These are phyloP conservation scores for Galbula dea DNA, from an alignment of 2,113 vertebrate species.

Conservation along the genomic window DNA sequence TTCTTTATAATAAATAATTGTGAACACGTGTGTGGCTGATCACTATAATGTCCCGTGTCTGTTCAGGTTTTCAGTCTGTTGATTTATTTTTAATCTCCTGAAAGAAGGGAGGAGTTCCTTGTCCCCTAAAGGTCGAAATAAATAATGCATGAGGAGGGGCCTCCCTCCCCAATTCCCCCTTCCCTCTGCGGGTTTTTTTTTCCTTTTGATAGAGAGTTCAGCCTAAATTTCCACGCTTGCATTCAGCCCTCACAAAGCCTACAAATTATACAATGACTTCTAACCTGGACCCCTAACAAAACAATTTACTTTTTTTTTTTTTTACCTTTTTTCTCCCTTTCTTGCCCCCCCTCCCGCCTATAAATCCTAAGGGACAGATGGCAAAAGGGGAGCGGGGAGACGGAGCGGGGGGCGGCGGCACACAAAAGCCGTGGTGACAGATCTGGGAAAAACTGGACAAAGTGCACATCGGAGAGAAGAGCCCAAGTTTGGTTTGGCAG, in stretches of 20 bases:
- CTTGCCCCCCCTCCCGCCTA: background rate
- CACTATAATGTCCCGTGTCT: constrained; percentile 72
- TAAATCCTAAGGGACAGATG: constrained; percentile 78
- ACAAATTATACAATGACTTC: constrained; percentile 86
- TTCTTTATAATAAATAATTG: constrained; percentile 85
- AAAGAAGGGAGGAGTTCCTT: constrained; percentile 76
- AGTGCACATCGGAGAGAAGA: constrained; percentile 73
- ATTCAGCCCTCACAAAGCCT: constrained; percentile 80
- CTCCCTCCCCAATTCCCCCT: constrained; percentile 58
- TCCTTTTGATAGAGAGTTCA: constrained; percentile 76
- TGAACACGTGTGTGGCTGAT: constrained; percentile 77
- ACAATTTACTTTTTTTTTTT: constrained; percentile 8
- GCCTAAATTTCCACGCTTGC: constrained; percentile 81
- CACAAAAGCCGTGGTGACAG: constrained; percentile 72
- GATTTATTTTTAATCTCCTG: constrained; percentile 80
- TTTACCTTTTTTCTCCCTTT: too few species aligned
- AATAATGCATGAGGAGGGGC: constrained; percentile 79
- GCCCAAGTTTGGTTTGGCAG: constrained; percentile 76
- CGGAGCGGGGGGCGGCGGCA: background rate
- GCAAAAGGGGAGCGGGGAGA: constrained; percentile 45
- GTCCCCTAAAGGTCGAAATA: constrained; percentile 77
- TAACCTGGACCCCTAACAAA: constrained; percentile 76
- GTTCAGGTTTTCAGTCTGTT: constrained; percentile 75
- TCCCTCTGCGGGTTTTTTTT: constrained; percentile 17
- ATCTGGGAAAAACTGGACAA: constrained; percentile 72